Evolutionary conservation across 2,888 invertebrate genomes (phyloP).

Genomic region (Caenorhabditis angaria): DNA sequence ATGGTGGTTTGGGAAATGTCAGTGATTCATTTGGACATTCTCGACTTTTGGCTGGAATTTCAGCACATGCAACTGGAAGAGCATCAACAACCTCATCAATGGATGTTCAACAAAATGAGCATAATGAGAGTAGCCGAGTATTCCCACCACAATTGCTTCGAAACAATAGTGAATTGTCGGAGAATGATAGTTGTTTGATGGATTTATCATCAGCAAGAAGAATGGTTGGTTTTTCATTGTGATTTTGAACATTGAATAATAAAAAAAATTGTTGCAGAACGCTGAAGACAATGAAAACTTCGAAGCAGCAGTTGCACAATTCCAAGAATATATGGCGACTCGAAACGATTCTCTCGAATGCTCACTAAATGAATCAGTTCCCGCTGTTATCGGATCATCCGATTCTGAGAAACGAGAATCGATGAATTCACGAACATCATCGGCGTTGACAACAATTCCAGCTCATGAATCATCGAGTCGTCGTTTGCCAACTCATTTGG

Average conservation of each 20-base stretch:
- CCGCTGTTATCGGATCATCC: neutral
- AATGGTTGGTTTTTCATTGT: neutral
- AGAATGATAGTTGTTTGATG: slow-evolving; percentile 21
- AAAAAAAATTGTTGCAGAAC: neutral
- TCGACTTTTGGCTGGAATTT: slow-evolving; percentile 35
- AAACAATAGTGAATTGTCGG: neutral
- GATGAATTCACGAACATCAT: slow-evolving; percentile 2
- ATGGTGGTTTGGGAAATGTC: slow-evolving; percentile 23
- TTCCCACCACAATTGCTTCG: neutral
- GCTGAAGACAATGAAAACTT: slow-evolving; percentile 9
- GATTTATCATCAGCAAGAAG: slow-evolving; percentile 25
- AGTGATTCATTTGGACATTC: slow-evolving; percentile 22
- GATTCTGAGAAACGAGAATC: neutral
- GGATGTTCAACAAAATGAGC: slow-evolving; percentile 1
- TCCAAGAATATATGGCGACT: slow-evolving; percentile 1
- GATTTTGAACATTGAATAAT: neutral
- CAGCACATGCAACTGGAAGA: slow-evolving; percentile 3
- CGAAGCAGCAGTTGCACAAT: slow-evolving; percentile 14
- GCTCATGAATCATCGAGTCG: slow-evolving; percentile 9
- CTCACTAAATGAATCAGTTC: neutral
- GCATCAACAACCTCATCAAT: slow-evolving; percentile 3
- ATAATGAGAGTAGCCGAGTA: slow-evolving; percentile 16
- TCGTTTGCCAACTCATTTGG: neutral
- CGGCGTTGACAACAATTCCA: slow-evolving; percentile 5
- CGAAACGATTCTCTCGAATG: slow-evolving; percentile 17